Evolutionary conservation across 2,113 vertebrate genomes (phyloP).

Genomic region (Lanius ludovicianus): DNA sequence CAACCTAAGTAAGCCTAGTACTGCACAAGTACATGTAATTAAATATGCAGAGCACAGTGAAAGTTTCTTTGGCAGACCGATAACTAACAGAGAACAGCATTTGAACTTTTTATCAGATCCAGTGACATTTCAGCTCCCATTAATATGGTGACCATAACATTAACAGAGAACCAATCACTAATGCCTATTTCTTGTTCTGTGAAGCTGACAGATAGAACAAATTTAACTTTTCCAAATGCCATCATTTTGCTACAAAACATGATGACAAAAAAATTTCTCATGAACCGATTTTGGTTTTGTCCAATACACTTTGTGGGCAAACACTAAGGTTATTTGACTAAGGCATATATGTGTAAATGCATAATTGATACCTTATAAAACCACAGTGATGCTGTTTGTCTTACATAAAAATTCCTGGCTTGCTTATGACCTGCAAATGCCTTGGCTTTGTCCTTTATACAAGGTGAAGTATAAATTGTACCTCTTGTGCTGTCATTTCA

Average conservation of each 20-base stretch:
- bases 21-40: neutral
- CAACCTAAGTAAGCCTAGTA: neutral
- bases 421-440: slow-evolving; percentile 8
- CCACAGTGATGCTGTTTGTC: neutral
- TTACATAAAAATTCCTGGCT: neutral
- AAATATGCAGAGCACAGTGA: neutral
- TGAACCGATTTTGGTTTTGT: neutral
- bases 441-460: neutral
- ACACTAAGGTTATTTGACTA: neutral
- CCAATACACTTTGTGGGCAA: neutral
- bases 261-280: neutral
- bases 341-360: neutral
- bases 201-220: neutral
- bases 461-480: slow-evolving; percentile 11
- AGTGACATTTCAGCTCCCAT: neutral
- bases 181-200: neutral
- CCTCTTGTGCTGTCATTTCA: slow-evolving; percentile 4
- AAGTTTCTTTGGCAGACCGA: neutral
- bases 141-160: neutral
- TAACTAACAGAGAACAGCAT: neutral
- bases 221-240: neutral
- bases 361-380: neutral
- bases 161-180: neutral
- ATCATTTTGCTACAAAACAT: neutral
- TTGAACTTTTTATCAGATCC: neutral